A percentile compares a stretch with the other conserved stretches of the same genome.
phyloP scores from a whole-genome alignment of 2,888 invertebrate species.

The Archips crataeganus region DNA sequence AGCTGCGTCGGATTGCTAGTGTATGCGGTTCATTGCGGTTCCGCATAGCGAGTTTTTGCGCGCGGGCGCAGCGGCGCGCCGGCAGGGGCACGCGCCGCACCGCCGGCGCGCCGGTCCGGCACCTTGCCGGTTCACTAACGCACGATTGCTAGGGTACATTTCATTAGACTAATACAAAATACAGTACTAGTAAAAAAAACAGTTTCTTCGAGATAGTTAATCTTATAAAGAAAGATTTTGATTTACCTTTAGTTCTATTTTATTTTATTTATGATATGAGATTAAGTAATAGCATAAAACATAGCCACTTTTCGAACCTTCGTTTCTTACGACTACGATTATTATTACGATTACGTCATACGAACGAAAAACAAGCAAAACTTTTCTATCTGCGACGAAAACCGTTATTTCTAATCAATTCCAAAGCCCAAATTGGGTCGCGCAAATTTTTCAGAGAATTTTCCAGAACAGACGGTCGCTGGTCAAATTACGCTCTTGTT shows the following conservation, averaged over 20 bases:
- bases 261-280: no score
- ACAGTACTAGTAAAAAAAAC: background rate
- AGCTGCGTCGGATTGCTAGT: conserved; percentile 69
- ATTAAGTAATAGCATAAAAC: no score
- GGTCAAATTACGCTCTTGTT: conserved; percentile 66
- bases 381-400: background rate
- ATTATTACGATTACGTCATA: no score
- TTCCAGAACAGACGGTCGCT: conserved; percentile 56
- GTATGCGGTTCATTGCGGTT: conserved; percentile 60
- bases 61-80: conserved; percentile 50
- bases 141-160: conserved; percentile 20
- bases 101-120: conserved; percentile 40
- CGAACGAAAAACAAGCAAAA: no score
- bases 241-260: no score
- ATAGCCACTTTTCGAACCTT: no score
- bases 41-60: conserved; percentile 74
- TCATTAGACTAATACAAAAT: conserved; percentile 1
- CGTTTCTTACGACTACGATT: no score
- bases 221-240: background rate
- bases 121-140: conserved; percentile 42
- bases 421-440: conserved; percentile 24
- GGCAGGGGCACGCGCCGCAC: conserved; percentile 41
- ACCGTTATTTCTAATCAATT: conserved; percentile 21
- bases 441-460: conserved; percentile 50
- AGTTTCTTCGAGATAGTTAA: background rate